phyloP scores from a whole-genome alignment of 37 sponge, comb jelly and placozoan genomes.

The Amphimedon queenslandica region DNA sequence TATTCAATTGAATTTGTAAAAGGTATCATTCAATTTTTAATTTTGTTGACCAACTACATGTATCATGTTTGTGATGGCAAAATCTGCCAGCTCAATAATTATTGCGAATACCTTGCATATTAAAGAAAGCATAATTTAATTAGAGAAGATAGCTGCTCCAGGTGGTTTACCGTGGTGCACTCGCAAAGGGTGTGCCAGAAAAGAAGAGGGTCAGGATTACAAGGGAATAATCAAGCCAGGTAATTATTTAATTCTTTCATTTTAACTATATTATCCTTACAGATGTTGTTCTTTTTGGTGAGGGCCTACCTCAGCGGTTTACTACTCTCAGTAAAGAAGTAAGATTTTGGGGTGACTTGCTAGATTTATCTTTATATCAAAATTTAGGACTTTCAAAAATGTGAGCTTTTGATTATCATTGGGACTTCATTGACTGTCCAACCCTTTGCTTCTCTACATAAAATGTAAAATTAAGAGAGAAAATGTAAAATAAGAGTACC shows the following conservation, averaged over 20 bases:
- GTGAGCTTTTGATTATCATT: slow-evolving; percentile 81
- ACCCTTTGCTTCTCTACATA: slow-evolving; percentile 85
- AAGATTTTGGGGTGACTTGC: too few species aligned
- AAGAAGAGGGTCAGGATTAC: slow-evolving; percentile 12
- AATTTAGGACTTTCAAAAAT: slow-evolving; percentile 58
- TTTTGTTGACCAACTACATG: too few species aligned
- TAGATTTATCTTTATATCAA: neutral
- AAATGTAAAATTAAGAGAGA: too few species aligned
- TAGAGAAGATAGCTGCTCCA: neutral
- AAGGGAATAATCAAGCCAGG: slow-evolving; percentile 80
- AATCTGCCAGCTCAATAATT: too few species aligned
- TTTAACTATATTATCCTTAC: neutral
- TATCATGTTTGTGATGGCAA: too few species aligned
- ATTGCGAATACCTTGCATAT: too few species aligned
- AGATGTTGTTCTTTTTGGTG: slow-evolving; percentile 97
- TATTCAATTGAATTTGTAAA: slow-evolving; percentile 68
- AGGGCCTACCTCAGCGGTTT: slow-evolving; percentile 76
- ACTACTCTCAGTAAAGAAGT: slow-evolving; percentile 28
- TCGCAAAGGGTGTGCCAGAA: slow-evolving; percentile 14
- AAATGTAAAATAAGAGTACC: neutral
- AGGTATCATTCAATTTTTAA: too few species aligned
- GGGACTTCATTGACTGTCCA: slow-evolving; percentile 93
- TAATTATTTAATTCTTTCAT: too few species aligned
- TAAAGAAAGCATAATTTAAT: neutral
- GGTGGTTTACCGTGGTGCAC: slow-evolving; percentile 66